Percentiles rank a stretch among this genome's conserved stretches.
Conservation (phyloP, 2,113 vertebrate genomes). For the Catagonus wagneri region DNA sequence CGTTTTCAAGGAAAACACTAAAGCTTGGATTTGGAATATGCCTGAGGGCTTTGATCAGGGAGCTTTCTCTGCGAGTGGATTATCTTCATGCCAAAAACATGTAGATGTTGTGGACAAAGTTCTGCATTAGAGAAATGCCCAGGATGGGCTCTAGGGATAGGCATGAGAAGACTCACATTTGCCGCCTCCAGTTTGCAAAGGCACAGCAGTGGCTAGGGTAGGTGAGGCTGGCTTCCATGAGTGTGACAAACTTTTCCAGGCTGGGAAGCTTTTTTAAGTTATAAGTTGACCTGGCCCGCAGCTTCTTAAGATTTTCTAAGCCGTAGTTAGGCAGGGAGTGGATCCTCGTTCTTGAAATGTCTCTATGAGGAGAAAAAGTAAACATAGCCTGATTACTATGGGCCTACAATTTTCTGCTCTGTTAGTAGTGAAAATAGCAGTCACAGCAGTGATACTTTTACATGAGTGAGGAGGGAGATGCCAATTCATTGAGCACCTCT, state of each 20-base stretch:
- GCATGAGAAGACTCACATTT: conserved; percentile 86
- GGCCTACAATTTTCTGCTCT: background rate
- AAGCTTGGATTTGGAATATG: background rate
- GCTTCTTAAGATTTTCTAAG: conserved; percentile 90
- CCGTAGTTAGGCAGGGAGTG: conserved; percentile 91
- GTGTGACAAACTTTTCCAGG: conserved; percentile 89
- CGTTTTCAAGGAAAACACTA: background rate
- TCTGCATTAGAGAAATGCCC: background rate
- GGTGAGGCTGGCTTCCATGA: conserved; percentile 93
- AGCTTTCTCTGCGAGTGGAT: background rate
- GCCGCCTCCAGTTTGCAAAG: conserved; percentile 90
- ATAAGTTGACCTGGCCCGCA: conserved; percentile 91
- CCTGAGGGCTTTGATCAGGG: background rate
- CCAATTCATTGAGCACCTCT: background rate
- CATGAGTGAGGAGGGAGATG: background rate
- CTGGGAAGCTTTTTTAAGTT: conserved; percentile 94
- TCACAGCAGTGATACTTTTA: background rate
- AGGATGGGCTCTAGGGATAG: background rate
- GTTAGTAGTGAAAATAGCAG: conserved; percentile 40
- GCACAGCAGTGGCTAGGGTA: conserved; percentile 98
- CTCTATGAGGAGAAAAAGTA: conserved; percentile 88
- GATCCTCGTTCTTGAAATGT: conserved; percentile 94
- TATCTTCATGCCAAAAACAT: background rate
- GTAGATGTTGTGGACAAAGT: background rate
- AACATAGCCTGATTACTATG: background rate